These are phyloP conservation scores for Polypterus bichir DNA, from an alignment of 2,113 vertebrate genomes.

Conservation along the genomic window DNA sequence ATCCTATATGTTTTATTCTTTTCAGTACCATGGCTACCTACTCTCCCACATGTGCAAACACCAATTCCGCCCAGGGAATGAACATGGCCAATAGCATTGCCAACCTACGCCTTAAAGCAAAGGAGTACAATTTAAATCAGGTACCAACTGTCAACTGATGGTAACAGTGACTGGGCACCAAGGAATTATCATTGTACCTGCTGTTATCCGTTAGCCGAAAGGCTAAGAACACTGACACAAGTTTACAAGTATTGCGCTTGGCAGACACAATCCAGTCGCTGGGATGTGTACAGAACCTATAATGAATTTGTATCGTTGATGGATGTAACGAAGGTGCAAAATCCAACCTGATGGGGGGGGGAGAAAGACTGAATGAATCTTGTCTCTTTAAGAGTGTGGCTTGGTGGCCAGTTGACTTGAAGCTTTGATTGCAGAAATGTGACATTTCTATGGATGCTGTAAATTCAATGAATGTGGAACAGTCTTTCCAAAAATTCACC, in stretches of 20 bases:
- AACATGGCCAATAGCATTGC: slow-evolving; percentile 98
- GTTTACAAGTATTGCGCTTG: slow-evolving; percentile 7
- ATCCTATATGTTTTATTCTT: slow-evolving; percentile 13
- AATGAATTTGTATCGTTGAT: no score
- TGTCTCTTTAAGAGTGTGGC: not conserved
- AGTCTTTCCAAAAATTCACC: no score
- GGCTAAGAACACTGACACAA: slow-evolving; percentile 19
- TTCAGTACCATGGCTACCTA: slow-evolving; percentile 87
- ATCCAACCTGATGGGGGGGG: not conserved
- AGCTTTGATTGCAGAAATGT: not conserved
- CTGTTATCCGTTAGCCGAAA: slow-evolving; percentile 43
- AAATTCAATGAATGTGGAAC: slow-evolving; percentile 8
- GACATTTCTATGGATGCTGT: slow-evolving; percentile 26
- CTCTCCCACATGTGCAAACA: slow-evolving; percentile 82
- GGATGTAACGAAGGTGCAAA: not conserved
- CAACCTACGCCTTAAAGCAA: slow-evolving; percentile 98
- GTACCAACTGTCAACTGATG: slow-evolving; percentile 94
- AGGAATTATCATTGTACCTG: slow-evolving; percentile 33
- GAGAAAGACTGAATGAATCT: slow-evolving; percentile 5
- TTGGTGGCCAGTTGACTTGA: no score
- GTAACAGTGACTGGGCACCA: slow-evolving; percentile 32
- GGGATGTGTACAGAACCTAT: no score
- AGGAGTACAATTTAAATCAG: slow-evolving; percentile 98
- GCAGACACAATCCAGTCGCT: no score
- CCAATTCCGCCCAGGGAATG: slow-evolving; percentile 87